Conservation (phyloP, 2,797 vertebrate genomes). For the Gila robusta region DNA sequence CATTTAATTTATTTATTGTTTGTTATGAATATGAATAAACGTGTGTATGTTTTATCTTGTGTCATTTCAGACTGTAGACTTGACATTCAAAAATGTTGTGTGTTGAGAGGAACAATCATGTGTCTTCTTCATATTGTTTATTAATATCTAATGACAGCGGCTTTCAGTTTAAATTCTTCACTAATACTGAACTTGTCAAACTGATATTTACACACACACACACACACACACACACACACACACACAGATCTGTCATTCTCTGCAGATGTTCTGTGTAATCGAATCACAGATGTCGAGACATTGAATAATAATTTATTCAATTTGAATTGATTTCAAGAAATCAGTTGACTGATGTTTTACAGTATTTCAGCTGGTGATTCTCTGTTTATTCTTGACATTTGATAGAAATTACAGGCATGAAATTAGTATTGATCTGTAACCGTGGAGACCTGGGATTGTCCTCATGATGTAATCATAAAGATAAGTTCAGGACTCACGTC, state of each 20-base stretch:
- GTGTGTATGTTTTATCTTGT: neutral
- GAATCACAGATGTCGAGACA: neutral
- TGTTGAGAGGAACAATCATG: no score
- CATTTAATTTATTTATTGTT: neutral
- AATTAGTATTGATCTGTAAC: neutral
- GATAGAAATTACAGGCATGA: neutral
- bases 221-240: neutral
- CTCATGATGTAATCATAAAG: no score
- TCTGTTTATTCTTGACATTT: neutral
- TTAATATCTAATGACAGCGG: neutral
- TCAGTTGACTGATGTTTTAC: neutral
- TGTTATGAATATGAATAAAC: neutral
- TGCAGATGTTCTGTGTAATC: neutral
- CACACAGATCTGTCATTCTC: no score
- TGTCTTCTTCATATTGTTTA: neutral
- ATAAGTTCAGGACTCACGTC: no score
- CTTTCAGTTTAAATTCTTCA: no score
- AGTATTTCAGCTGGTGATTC: neutral
- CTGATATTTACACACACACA: neutral
- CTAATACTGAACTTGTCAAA: neutral
- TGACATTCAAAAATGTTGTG: neutral
- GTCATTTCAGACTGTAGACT: neutral
- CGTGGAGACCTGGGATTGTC: neutral
- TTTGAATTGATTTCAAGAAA: neutral
- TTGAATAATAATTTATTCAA: neutral